Evolutionary conservation across 2,797 vertebrate genomes (phyloP).

Genomic region (Potorous gilbertii): DNA sequence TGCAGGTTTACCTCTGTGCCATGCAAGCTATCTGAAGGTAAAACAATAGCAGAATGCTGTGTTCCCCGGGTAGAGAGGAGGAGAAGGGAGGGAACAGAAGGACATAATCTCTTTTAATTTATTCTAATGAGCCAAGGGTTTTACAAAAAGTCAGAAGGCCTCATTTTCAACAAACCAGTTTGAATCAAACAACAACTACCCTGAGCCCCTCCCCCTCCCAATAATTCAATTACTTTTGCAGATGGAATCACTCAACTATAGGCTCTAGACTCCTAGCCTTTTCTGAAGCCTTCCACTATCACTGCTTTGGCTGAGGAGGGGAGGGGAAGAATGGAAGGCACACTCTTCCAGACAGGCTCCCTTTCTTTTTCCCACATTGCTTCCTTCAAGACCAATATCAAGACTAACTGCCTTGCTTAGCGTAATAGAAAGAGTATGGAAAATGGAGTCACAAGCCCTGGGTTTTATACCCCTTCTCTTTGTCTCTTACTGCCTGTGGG

Average conservation of each 20-base stretch:
- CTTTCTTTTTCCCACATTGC: neutral
- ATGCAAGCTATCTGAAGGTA: constrained; percentile 67
- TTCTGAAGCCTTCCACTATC: neutral
- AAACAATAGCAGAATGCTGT: constrained; percentile 58
- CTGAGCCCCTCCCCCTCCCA: constrained; percentile 35
- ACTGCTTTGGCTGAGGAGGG: neutral
- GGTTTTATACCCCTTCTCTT: neutral
- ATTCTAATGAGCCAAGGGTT: constrained; percentile 72
- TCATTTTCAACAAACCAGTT: constrained; percentile 65
- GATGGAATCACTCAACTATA: constrained; percentile 55
- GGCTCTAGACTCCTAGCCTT: constrained; percentile 7
- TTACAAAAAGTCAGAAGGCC: constrained; percentile 68
- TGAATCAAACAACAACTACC: constrained; percentile 60
- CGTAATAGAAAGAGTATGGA: neutral
- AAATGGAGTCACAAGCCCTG: neutral
- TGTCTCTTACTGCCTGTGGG: neutral
- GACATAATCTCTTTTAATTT: constrained; percentile 70
- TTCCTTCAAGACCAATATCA: neutral
- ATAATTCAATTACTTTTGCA: constrained; percentile 62
- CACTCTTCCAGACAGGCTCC: no score
- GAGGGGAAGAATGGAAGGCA: neutral
- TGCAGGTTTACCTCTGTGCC: constrained; percentile 64
- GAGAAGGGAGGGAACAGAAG: constrained; percentile 38
- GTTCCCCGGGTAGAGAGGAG: constrained; percentile 28
- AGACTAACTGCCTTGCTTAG: neutral